Base-by-base conservation (phyloP, 1,140 invertebrate genomes). In the Sitophilus oryzae region DNA sequence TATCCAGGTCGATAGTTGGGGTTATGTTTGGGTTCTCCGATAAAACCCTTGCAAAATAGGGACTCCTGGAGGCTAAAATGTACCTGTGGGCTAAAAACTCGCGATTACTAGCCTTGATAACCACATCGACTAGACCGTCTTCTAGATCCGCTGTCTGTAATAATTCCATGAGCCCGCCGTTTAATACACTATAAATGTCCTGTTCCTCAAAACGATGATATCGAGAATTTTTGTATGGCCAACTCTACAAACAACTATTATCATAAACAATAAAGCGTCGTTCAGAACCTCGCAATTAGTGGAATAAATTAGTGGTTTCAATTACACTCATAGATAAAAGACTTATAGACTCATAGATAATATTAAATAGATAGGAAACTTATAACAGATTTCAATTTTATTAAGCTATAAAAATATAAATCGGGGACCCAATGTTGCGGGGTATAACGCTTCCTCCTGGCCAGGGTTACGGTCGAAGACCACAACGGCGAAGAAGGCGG, bases 101-200 rank as follows among this genome's bases (percentile, higher is more conserved):
- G 60, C 70, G 66, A 52, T 69, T 66, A 15, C 76, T 77, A 41
- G 83, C 74, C 67, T 77, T 77, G 77, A 88, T 78, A 45, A 82
- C 68, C 36, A 86, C 75, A 72, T 89, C 86, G 70, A 84, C 82
- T 19, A 88, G 71, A 23, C 74, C 64, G 70, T 88, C 85, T 45
- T 74, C 73, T 52, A 79, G 71, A 52, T 78, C 71, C 2, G 78
- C 74, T 53, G 81, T 78, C 42, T 79, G 68, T 5, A 82, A 70
- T 2, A 88, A 66, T 18, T 66, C 62, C 11, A 66, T 61, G 67
- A 86, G 74, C 50, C 86, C 73, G 41, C 78, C 66, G 9, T 44
- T 30, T 30, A 30, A 30, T 6, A 30, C 11, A 30, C 25, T 30
- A 11, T 30, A 58, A 37, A 79, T 62, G 49, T 71, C 61, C 1